A percentile compares a stretch with the other conserved stretches of the same genome.
phyloP scores from a whole-genome alignment of 2,888 invertebrate species.

The Leptinotarsa tumamoca region DNA sequence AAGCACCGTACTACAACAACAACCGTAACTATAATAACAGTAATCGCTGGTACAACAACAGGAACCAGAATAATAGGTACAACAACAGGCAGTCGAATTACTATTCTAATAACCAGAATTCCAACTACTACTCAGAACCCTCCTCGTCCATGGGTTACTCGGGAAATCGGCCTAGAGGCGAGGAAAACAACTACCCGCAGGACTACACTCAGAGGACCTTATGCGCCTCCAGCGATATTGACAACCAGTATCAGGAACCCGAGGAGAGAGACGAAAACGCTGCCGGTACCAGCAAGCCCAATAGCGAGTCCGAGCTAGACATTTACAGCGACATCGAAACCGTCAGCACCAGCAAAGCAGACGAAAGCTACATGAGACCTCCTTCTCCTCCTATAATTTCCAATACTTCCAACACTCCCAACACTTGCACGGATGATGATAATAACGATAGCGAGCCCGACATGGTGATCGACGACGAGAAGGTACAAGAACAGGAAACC shows the following conservation, averaged over 20 bases:
- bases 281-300: constrained; percentile 48
- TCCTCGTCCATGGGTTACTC: constrained; percentile 45
- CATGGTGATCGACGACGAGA: constrained; percentile 70
- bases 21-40: constrained; percentile 33
- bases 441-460: constrained; percentile 68
- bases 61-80: constrained; percentile 36
- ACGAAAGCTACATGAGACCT: constrained; percentile 49
- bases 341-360: constrained; percentile 60
- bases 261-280: constrained; percentile 51
- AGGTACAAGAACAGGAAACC: constrained; percentile 51
- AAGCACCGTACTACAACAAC: constrained; percentile 39
- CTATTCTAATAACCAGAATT: constrained; percentile 40
- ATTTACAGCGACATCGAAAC: constrained; percentile 74
- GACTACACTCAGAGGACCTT: constrained; percentile 58
- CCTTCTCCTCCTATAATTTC: constrained; percentile 44
- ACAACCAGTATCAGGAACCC: constrained; percentile 46
- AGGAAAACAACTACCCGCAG: constrained; percentile 54
- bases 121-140: constrained; percentile 41
- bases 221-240: constrained; percentile 54
- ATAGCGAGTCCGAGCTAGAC: constrained; percentile 70
- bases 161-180: constrained; percentile 29
- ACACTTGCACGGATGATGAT: constrained; percentile 64
- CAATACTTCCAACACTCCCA: constrained; percentile 25
- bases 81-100: constrained; percentile 44
- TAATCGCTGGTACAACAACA: constrained; percentile 36